Evolutionary conservation across 2,888 invertebrate species (phyloP).

Genomic region (Oligia strigilis): DNA sequence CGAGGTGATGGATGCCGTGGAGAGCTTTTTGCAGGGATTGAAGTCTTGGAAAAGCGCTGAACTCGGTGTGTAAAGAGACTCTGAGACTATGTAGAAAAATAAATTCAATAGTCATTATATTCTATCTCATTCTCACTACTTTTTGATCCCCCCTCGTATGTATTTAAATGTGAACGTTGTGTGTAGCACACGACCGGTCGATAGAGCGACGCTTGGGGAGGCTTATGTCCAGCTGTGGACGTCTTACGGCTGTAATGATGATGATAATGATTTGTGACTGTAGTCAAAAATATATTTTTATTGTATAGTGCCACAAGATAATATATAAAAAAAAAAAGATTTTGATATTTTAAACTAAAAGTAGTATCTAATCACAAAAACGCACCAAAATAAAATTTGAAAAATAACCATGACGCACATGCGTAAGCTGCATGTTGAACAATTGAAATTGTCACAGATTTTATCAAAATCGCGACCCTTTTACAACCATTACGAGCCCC

Average conservation of each 20-base stretch:
- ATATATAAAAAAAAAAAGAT: too few species aligned
- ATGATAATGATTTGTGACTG: neutral
- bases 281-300: neutral
- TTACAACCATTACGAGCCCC: conserved; percentile 47
- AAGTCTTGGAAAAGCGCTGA: too few species aligned
- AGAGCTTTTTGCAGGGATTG: too few species aligned
- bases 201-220: neutral
- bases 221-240: neutral
- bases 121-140: too few species aligned
- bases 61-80: too few species aligned
- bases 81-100: too few species aligned
- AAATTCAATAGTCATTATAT: too few species aligned
- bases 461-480: conserved; percentile 52
- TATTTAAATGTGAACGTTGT: neutral
- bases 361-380: neutral
- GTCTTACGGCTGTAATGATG: neutral
- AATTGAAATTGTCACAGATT: conserved; percentile 41
- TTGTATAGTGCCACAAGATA: too few species aligned
- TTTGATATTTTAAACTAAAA: neutral
- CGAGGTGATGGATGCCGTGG: too few species aligned
- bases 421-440: conserved; percentile 25
- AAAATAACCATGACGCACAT: neutral
- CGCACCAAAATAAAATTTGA: neutral
- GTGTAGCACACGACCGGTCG: too few species aligned
- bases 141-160: too few species aligned